phyloP scores from a whole-genome alignment of 1,140 invertebrate genomes.

The Ooceraea biroi region DNA sequence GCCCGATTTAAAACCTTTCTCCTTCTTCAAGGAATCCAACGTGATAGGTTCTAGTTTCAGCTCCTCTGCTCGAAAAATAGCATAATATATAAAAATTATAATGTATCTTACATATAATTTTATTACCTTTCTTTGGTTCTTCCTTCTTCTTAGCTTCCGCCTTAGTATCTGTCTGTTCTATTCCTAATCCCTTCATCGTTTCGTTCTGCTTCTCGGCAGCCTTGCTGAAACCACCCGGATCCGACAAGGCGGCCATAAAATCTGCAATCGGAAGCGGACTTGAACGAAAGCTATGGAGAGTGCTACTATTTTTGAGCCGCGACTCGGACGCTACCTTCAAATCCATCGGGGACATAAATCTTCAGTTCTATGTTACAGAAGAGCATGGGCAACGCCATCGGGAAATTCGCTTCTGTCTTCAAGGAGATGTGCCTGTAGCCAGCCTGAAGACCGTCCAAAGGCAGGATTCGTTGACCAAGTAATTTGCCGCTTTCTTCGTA shows the following conservation, averaged over 20 bases:
- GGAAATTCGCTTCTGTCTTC: slow-evolving; percentile 99
- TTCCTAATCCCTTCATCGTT: slow-evolving; percentile 89
- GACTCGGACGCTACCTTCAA: slow-evolving; percentile 91
- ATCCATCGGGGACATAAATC: slow-evolving; percentile 99
- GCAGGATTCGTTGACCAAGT: slow-evolving; percentile 98
- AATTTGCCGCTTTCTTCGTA: slow-evolving; percentile 99
- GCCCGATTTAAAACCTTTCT: slow-evolving; percentile 97
- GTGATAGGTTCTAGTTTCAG: slow-evolving; percentile 95
- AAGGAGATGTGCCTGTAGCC: slow-evolving; percentile 99
- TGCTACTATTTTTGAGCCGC: slow-evolving; percentile 56
- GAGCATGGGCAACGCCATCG: slow-evolving; percentile 99
- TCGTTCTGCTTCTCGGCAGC: slow-evolving; percentile 92
- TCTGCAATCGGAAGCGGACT: slow-evolving; percentile 87
- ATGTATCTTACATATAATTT: slow-evolving; percentile 1
- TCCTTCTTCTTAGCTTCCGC: slow-evolving; percentile 84
- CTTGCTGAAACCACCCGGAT: slow-evolving; percentile 96
- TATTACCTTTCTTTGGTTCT: slow-evolving; percentile 77
- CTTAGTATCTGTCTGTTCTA: slow-evolving; percentile 84
- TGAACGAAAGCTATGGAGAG: slow-evolving; percentile 10
- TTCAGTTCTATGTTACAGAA: slow-evolving; percentile 99
- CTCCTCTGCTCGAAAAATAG: slow-evolving; percentile 83
- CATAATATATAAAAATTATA: slow-evolving; percentile 10
- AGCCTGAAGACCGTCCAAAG: slow-evolving; percentile 98
- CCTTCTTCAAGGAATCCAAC: slow-evolving; percentile 94
- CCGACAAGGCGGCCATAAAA: slow-evolving; percentile 98